phyloP scores from a whole-genome alignment of 2,797 vertebrate species.

The Silurus lanzhouensis region DNA sequence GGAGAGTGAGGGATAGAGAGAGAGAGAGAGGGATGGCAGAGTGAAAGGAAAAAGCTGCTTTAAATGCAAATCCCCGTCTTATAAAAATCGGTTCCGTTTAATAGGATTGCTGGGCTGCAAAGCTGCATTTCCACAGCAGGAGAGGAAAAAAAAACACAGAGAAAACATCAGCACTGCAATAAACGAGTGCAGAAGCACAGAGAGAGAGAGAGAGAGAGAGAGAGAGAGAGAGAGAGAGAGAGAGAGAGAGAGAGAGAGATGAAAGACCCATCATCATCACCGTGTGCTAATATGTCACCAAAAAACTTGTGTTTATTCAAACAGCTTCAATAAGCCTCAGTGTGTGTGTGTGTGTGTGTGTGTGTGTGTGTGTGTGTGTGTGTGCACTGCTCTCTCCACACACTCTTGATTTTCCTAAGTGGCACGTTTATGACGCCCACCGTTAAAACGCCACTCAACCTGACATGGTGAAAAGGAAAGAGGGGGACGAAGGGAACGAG shows the following conservation, averaged over 20 bases:
- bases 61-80: conserved; percentile 86
- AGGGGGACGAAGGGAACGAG: conserved; percentile 6
- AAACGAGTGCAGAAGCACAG: conserved; percentile 27
- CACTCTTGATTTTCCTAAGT: conserved; percentile 40
- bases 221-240: conserved; percentile 1
- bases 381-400: conserved; percentile 1
- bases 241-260: conserved; percentile 8
- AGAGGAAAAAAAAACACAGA: conserved; percentile 56
- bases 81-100: conserved; percentile 86
- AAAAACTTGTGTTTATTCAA: conserved; percentile 26
- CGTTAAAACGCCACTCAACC: conserved; percentile 40
- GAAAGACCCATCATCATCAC: conserved; percentile 32
- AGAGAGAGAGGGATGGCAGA: conserved; percentile 39
- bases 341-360: conserved; percentile 23
- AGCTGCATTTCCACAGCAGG: conserved; percentile 78
- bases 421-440: conserved; percentile 43
- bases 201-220: conserved; percentile 7
- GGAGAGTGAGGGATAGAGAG: conserved; percentile 63
- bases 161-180: conserved; percentile 61
- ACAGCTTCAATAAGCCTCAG: conserved; percentile 16
- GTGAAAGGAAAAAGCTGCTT: conserved; percentile 67
- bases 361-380: conserved; percentile 30
- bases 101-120: conserved; percentile 81
- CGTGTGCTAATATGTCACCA: conserved; percentile 26
- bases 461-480: conserved; percentile 35